Evolutionary conservation across 2,888 invertebrate genomes (phyloP).

Genomic region (Perithous albicinctus): DNA sequence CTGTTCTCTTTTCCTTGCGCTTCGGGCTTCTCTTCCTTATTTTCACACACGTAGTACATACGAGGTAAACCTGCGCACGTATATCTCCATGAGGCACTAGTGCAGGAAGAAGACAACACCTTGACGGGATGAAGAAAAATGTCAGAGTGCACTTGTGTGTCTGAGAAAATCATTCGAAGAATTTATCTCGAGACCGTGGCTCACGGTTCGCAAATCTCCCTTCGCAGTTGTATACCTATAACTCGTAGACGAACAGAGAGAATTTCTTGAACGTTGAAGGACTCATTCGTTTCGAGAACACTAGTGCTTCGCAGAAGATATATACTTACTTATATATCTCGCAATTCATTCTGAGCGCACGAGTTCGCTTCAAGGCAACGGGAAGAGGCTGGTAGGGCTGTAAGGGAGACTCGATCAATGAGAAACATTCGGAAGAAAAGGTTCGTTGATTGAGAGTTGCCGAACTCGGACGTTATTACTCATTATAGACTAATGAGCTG

Average conservation of each 20-base stretch:
- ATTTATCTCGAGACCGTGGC: background rate
- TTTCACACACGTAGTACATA: background rate
- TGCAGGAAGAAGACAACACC: background rate
- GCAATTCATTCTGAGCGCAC: background rate
- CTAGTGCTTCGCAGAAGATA: background rate
- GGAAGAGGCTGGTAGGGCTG: background rate
- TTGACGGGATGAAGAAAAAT: background rate
- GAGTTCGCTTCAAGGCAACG: background rate
- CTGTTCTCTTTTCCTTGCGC: background rate
- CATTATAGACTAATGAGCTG: background rate
- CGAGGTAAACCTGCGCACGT: background rate
- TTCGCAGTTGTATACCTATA: background rate
- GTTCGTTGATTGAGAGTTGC: background rate
- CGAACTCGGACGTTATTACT: background rate
- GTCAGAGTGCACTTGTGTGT: conserved; percentile 7
- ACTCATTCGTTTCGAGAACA: background rate
- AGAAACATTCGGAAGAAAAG: background rate
- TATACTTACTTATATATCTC: background rate
- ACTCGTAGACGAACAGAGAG: background rate
- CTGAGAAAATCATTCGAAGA: conserved; percentile 15
- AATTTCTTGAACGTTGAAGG: conserved; percentile 2
- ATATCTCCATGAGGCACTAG: conserved; percentile 7
- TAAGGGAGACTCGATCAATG: background rate
- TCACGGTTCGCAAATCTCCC: background rate
- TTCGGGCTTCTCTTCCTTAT: background rate